Evolutionary conservation across 2,113 vertebrate genomes (phyloP).

Genomic region (Bos javanicus): DNA sequence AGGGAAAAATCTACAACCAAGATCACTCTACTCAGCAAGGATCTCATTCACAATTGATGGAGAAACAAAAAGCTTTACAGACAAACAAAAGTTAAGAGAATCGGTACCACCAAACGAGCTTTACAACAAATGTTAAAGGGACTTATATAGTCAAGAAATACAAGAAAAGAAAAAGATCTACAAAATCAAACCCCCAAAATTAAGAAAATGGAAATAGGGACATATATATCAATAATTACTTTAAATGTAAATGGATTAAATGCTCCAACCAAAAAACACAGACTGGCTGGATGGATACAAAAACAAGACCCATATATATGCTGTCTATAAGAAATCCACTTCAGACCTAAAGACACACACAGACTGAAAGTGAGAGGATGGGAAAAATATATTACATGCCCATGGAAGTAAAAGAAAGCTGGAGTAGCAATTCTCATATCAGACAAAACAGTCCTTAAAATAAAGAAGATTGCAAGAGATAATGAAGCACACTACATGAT

Average conservation of each 20-base stretch:
- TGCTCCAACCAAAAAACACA: neutral
- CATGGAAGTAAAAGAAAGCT: neutral
- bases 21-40: neutral
- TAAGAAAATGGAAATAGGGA: neutral
- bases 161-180: neutral
- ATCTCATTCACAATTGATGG: neutral
- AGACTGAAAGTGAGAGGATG: neutral
- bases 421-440: neutral
- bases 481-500: neutral
- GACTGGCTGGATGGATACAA: neutral
- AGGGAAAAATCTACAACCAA: neutral
- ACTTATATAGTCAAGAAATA: neutral
- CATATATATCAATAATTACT: neutral
- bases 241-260: neutral
- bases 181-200: neutral
- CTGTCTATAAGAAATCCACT: neutral
- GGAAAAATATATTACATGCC: neutral
- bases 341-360: neutral
- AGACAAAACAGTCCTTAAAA: neutral
- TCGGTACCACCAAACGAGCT: neutral
- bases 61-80: neutral
- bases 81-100: neutral
- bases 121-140: neutral
- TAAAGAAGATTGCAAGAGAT: neutral
- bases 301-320: neutral